These are phyloP conservation scores for Bradypodion ventrale DNA, from an alignment of 2,797 vertebrate species.

Conservation along the genomic window DNA sequence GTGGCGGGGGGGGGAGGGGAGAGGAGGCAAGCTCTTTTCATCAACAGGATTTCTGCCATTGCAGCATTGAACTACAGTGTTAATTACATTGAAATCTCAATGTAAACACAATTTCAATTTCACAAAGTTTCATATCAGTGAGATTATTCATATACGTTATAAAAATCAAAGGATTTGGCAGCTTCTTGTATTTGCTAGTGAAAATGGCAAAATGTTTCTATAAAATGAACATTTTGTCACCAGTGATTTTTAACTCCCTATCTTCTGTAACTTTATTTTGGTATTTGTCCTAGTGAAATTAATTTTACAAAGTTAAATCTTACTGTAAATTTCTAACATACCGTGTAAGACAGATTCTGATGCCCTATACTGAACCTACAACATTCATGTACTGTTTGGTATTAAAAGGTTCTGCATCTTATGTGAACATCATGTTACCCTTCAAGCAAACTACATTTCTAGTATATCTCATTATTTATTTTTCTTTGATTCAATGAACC, in stretches of 20 bases:
- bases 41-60: slow-evolving; percentile 17
- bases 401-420: slow-evolving; percentile 22
- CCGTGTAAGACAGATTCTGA: slow-evolving; percentile 61
- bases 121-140: slow-evolving; percentile 50
- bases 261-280: slow-evolving; percentile 60
- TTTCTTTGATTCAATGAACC: slow-evolving; percentile 75
- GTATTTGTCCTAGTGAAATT: slow-evolving; percentile 48
- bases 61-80: not conserved
- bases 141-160: slow-evolving; percentile 56
- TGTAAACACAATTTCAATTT: slow-evolving; percentile 44
- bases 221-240: slow-evolving; percentile 55
- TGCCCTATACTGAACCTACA: slow-evolving; percentile 44
- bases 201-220: slow-evolving; percentile 62
- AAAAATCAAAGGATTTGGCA: slow-evolving; percentile 39
- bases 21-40: slow-evolving; percentile 61
- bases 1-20: slow-evolving; percentile 37
- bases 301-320: slow-evolving; percentile 57
- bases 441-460: slow-evolving; percentile 72
- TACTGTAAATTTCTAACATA: slow-evolving; percentile 63
- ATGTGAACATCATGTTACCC: slow-evolving; percentile 66
- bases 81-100: slow-evolving; percentile 23
- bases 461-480: slow-evolving; percentile 80
- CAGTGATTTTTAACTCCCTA: slow-evolving; percentile 20
- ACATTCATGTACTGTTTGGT: slow-evolving; percentile 51
- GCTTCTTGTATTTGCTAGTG: slow-evolving; percentile 60